These are phyloP conservation scores for Moxostoma hubbsi DNA, from an alignment of 2,797 vertebrate genomes.

Conservation along the genomic window DNA sequence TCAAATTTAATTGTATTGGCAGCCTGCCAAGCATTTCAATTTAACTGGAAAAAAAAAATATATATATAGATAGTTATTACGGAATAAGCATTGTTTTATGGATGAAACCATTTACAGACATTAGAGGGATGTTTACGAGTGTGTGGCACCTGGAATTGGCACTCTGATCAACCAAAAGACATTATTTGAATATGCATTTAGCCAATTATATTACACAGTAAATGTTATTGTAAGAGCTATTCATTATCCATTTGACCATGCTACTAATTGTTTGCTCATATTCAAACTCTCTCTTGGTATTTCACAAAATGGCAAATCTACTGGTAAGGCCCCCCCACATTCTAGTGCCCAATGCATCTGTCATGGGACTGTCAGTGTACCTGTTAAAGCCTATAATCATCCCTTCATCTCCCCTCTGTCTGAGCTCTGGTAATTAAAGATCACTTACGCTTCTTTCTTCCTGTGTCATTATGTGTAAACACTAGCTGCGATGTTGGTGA, in stretches of 20 bases:
- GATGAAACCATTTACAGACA: too few relatives aligned
- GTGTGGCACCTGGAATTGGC: too few relatives aligned
- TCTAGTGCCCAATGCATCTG: constrained; percentile 82
- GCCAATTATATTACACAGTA: neutral
- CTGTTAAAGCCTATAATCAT: constrained; percentile 88
- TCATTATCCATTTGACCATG: neutral
- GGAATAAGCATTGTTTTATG: too few relatives aligned
- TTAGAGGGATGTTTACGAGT: too few relatives aligned
- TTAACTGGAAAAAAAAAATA: neutral
- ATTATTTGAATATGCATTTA: neutral
- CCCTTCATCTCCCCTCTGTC: neutral
- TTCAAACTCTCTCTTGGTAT: constrained; percentile 1
- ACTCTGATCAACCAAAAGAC: neutral
- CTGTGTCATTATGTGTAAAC: neutral
- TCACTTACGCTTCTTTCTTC: neutral
- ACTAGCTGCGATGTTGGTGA: neutral
- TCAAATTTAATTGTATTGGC: neutral
- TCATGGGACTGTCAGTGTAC: constrained; percentile 92
- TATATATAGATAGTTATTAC: too few relatives aligned
- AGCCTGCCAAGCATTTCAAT: neutral
- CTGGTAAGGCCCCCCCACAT: too few relatives aligned
- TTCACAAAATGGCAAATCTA: neutral
- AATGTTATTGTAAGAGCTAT: neutral
- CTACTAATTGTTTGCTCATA: neutral
- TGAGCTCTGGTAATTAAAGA: neutral